Base-by-base conservation (phyloP, 2,888 invertebrate genomes). In the Palloptera scutellata region DNA sequence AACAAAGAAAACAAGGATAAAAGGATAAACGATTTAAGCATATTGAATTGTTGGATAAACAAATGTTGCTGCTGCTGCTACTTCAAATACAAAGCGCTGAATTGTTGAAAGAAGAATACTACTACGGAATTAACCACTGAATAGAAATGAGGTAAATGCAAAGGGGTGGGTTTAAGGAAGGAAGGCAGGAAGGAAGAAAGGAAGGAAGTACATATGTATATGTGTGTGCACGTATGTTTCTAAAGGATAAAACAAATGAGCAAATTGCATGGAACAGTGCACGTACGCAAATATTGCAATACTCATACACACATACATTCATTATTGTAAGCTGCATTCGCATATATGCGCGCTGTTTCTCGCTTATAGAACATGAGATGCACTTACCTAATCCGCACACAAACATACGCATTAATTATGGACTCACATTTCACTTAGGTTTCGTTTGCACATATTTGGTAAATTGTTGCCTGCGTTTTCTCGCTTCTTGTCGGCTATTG, bases 361-460 rank as follows among this genome's bases (percentile, higher is more conserved):
- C 15, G 54, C 19, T 12, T 54, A 19, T 15, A 48, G 48, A 13
- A 11, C 20, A 59, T 58, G 42, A 60, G 61, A 66, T 66, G 66
- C 66, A 61, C 61, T 66, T 55, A 66, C 66, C 66, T 70, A 70
- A 70, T 70, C 65, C 70, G 63, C 65, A 67, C 30, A 30, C 30
- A 67, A 2, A 30, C 30, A 30, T 30, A 30, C 6, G 30, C 64
- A 70, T 64, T 60, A 67, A 61, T 66, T 51, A 64, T 69, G 69
- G 69, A 67, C 66, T 68, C 62, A 66, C 53, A 17, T 55, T 30
- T 30, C 30, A 6, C 30, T 30, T 30, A 30, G 30, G 30, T 30
- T 30, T 30, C 30, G 6, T 30, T 4, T 30, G 30, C 30, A 30
- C 30, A 30, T 30, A 30, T 30, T 52, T 70, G 52, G 64, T 40